Evolutionary conservation across 2,113 vertebrate species (phyloP).

Genomic region (Rousettus leschenaultii): DNA sequence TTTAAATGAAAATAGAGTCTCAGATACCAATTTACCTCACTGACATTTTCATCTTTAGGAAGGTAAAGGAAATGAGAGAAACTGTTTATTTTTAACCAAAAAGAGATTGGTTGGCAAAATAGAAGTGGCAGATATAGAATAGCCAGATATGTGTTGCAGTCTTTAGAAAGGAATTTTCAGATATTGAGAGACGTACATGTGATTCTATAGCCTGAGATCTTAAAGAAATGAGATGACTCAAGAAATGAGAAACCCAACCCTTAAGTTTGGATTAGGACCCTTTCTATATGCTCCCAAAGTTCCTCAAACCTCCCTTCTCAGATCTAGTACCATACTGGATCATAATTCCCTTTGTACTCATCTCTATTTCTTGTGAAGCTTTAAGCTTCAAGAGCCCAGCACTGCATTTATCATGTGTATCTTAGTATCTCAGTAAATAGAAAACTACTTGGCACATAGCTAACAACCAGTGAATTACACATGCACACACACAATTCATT

Average conservation of each 20-base stretch:
- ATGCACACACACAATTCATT: neutral
- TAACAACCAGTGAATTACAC: neutral
- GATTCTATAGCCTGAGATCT: neutral
- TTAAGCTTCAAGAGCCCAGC: neutral
- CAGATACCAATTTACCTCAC: neutral
- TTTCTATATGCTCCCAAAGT: neutral
- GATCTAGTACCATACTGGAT: too few species aligned
- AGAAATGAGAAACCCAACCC: neutral
- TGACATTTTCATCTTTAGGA: slow-evolving; percentile 35
- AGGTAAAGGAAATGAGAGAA: slow-evolving; percentile 19
- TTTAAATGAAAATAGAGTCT: slow-evolving; percentile 39
- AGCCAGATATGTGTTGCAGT: neutral
- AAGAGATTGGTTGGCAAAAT: slow-evolving; percentile 15
- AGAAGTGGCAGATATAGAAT: neutral
- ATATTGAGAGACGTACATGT: neutral
- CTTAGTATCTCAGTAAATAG: neutral
- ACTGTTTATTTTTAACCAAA: slow-evolving; percentile 48
- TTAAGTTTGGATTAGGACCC: neutral
- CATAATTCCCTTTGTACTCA: neutral
- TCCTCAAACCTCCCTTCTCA: neutral
- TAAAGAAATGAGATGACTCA: neutral
- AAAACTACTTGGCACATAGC: neutral
- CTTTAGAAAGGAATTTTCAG: neutral
- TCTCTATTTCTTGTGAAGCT: neutral
- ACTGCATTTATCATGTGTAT: neutral